Conservation (phyloP, 2,797 vertebrate genomes). For the Staurois parvus region DNA sequence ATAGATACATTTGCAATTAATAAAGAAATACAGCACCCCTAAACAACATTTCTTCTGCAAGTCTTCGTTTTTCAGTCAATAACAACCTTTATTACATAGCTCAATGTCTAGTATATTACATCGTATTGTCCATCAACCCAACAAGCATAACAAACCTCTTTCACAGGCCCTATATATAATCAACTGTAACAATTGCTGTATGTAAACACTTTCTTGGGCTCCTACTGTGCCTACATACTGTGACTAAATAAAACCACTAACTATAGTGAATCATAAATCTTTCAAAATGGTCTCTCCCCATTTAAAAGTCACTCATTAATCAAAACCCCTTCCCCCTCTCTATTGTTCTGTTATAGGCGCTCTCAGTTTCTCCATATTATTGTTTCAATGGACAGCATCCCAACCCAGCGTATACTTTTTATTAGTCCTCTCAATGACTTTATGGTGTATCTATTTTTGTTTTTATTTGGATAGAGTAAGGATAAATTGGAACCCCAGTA, state of each 20-base stretch:
- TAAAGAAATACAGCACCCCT: background rate
- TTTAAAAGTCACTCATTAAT: slow-evolving; percentile 18
- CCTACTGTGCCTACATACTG: background rate
- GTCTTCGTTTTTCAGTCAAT: background rate
- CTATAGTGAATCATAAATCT: slow-evolving; percentile 20
- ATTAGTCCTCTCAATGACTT: background rate
- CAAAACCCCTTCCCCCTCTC: slow-evolving; percentile 4
- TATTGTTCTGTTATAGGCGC: background rate
- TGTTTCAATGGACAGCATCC: background rate
- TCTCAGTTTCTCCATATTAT: background rate
- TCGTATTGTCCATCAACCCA: background rate
- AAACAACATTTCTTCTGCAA: background rate
- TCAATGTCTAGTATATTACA: background rate
- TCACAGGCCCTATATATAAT: background rate
- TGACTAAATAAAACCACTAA: slow-evolving; percentile 11
- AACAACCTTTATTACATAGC: background rate
- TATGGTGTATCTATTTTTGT: background rate
- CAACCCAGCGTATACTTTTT: background rate
- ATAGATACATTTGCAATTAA: background rate
- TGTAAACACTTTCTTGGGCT: background rate
- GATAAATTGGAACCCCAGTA: no score
- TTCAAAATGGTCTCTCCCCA: background rate
- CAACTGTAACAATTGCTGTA: background rate
- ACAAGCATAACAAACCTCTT: background rate
- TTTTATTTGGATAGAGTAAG: no score